These are phyloP conservation scores for Manis crassicaudata DNA, from an alignment of 2,797 vertebrate species.

Conservation along the genomic window DNA sequence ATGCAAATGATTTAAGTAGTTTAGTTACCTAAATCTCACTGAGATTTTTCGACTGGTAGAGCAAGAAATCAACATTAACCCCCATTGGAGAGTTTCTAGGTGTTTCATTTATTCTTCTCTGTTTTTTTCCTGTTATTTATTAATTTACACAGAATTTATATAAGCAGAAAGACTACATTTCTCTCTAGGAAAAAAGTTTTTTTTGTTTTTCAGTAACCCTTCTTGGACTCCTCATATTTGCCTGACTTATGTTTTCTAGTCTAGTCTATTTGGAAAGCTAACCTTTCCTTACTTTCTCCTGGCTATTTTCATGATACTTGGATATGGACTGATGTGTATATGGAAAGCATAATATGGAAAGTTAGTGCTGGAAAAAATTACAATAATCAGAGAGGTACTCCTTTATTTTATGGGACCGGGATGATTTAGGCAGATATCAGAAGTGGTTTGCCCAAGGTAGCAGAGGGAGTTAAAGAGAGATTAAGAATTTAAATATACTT, in stretches of 20 bases:
- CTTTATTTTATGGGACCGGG: conserved; percentile 23
- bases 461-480: conserved; percentile 3
- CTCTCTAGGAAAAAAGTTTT: neutral
- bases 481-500: conserved; percentile 28
- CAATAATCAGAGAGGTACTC: neutral
- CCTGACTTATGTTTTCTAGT: neutral
- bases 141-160: conserved; percentile 22
- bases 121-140: conserved; percentile 51
- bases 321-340: neutral
- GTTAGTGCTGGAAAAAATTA: neutral
- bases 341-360: neutral
- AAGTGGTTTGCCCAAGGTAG: conserved; percentile 28
- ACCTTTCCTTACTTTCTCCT: conserved; percentile 1
- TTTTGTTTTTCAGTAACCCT: neutral
- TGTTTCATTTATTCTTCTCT: conserved; percentile 8
- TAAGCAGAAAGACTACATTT: conserved; percentile 43
- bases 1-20: conserved; percentile 36
- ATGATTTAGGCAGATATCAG: neutral
- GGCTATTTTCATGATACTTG: conserved; percentile 7
- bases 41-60: conserved; percentile 40
- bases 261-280: conserved; percentile 17
- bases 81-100: neutral
- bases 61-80: conserved; percentile 36
- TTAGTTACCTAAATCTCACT: conserved; percentile 12
- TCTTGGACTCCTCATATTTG: conserved; percentile 16